phyloP scores from a whole-genome alignment of 2,888 invertebrate species.

The Orchestes rusci region DNA sequence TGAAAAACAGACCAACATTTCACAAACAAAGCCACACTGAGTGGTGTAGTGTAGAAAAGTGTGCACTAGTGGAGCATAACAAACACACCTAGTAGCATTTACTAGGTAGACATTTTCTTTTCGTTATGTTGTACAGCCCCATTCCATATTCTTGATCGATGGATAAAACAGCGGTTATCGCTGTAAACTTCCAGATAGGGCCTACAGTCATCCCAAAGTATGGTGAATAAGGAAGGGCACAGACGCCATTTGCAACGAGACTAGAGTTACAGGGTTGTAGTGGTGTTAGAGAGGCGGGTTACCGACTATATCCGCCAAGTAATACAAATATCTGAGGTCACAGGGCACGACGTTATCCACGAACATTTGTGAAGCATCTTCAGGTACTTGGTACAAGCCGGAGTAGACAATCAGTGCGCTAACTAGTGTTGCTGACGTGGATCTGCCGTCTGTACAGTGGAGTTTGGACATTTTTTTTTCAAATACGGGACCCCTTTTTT shows the following conservation, averaged over 20 bases:
- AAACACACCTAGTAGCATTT: too few relatives aligned
- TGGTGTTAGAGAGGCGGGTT: constrained; percentile 68
- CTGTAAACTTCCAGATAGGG: constrained; percentile 89
- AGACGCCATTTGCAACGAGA: constrained; percentile 75
- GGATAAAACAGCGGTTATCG: constrained; percentile 72
- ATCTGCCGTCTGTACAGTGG: constrained; percentile 75
- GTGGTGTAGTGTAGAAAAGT: too few relatives aligned
- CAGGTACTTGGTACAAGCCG: constrained; percentile 68
- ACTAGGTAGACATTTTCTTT: constrained; percentile 57
- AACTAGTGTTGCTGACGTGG: constrained; percentile 68
- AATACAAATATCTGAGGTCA: constrained; percentile 82
- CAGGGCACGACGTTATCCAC: constrained; percentile 79
- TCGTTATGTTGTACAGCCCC: constrained; percentile 61
- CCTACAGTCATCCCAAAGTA: constrained; percentile 86
- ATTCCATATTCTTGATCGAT: constrained; percentile 88
- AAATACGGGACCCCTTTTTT: too few relatives aligned
- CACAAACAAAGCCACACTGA: too few relatives aligned
- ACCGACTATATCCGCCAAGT: constrained; percentile 70
- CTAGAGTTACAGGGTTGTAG: constrained; percentile 73
- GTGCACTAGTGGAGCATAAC: too few relatives aligned
- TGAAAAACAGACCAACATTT: too few relatives aligned
- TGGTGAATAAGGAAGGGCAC: constrained; percentile 91
- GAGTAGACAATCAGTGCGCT: constrained; percentile 80
- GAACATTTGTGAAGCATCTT: constrained; percentile 84
- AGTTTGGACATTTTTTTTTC: too few relatives aligned